Percentiles rank a stretch among this genome's conserved stretches.
Evolutionary conservation across 2,888 invertebrate genomes (phyloP).

Genomic region (Lepeophtheirus nordmannii): DNA sequence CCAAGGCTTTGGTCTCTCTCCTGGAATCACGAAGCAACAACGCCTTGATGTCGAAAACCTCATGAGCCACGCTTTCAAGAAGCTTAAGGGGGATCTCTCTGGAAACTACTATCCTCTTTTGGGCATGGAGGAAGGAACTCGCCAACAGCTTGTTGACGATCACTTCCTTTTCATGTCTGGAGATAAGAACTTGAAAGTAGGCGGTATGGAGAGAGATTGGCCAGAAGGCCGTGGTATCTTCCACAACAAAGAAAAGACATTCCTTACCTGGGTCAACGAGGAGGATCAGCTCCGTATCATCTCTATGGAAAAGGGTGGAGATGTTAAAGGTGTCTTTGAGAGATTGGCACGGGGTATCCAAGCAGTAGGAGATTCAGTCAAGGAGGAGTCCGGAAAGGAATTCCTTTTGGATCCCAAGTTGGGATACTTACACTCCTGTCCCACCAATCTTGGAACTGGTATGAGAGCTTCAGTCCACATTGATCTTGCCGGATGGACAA

Average conservation of each 20-base stretch:
- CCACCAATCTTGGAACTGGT: slow-evolving; percentile 41
- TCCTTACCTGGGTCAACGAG: slow-evolving; percentile 26
- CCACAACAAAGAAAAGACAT: slow-evolving; percentile 28
- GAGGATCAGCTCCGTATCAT: slow-evolving; percentile 27
- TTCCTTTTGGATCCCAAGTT: slow-evolving; percentile 34
- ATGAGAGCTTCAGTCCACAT: slow-evolving; percentile 42
- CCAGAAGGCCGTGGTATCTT: slow-evolving; percentile 38
- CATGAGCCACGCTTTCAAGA: slow-evolving; percentile 24
- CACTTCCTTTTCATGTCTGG: slow-evolving; percentile 26
- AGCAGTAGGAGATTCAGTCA: slow-evolving; percentile 32
- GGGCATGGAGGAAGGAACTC: slow-evolving; percentile 24
- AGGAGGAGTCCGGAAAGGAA: slow-evolving; percentile 24
- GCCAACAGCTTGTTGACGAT: slow-evolving; percentile 25
- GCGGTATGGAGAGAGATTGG: slow-evolving; percentile 26
- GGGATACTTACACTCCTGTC: slow-evolving; percentile 41
- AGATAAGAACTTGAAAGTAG: slow-evolving; percentile 24
- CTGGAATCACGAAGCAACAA: slow-evolving; percentile 26
- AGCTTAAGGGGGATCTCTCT: slow-evolving; percentile 24
- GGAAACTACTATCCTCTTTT: slow-evolving; percentile 25
- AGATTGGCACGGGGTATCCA: slow-evolving; percentile 31
- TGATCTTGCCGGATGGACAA: slow-evolving; percentile 34
- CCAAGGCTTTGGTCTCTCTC: slow-evolving; percentile 25
- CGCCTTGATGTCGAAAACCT: slow-evolving; percentile 24
- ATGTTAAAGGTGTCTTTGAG: slow-evolving; percentile 27
- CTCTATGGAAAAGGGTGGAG: slow-evolving; percentile 25